phyloP scores from a whole-genome alignment of 2,888 invertebrate species.

The Galeopsomyia nigrocyanea region DNA sequence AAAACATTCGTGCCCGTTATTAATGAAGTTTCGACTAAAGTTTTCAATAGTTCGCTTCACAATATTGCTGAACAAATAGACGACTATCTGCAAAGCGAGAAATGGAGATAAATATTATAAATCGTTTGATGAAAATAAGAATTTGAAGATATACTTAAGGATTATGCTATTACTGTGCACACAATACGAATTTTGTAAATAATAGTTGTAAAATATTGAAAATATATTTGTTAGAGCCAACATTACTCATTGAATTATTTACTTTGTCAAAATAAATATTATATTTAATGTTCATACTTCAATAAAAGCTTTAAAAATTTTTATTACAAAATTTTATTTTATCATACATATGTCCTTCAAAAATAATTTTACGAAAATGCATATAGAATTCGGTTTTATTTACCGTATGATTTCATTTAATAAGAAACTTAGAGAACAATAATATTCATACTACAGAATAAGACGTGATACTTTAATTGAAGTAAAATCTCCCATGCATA shows the following conservation, averaged over 20 bases:
- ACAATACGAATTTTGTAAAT: slow-evolving; percentile 41
- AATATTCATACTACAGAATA: slow-evolving; percentile 21
- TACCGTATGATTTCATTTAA: slow-evolving; percentile 4
- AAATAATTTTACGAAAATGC: slow-evolving; percentile 13
- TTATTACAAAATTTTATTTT: slow-evolving; percentile 23
- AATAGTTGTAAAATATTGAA: slow-evolving; percentile 38
- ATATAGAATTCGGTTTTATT: slow-evolving; percentile 16
- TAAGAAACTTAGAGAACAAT: slow-evolving; percentile 31
- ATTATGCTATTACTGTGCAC: no score
- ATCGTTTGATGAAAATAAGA: no score
- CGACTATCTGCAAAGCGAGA: no score
- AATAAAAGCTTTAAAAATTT: slow-evolving; percentile 32
- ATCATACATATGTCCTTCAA: slow-evolving; percentile 27
- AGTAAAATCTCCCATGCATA: slow-evolving; percentile 35
- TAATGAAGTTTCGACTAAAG: no score
- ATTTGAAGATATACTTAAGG: no score
- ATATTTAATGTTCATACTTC: slow-evolving; percentile 17
- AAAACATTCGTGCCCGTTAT: no score
- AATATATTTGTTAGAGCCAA: neutral
- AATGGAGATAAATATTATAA: no score
- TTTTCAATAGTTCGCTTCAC: no score
- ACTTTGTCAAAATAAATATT: slow-evolving; percentile 11
- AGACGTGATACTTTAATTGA: slow-evolving; percentile 24
- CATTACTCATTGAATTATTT: no score
- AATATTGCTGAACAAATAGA: no score